A percentile compares a stretch with the other conserved stretches of the same genome.
phyloP scores from a whole-genome alignment of 2,888 invertebrate genomes.

The Thelaira solivaga region DNA sequence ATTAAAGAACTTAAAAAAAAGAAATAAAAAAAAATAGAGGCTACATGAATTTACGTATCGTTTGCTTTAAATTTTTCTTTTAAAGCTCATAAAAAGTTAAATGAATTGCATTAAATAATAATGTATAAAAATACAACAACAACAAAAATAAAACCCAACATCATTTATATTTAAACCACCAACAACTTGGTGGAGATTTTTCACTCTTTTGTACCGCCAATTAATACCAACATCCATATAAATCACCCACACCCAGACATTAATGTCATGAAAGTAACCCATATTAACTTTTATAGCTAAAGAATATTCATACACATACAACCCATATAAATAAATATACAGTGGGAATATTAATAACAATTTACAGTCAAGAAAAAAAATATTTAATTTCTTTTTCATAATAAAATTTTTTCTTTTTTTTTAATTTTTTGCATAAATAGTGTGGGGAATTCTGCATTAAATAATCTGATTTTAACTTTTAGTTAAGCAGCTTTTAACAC shows the following conservation, averaged over 20 bases:
- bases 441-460: too few relatives aligned
- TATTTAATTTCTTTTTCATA: too few relatives aligned
- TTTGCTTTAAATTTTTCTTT: conserved; percentile 4
- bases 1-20: background rate
- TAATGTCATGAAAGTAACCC: background rate
- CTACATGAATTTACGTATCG: too few relatives aligned
- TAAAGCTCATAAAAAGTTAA: conserved; percentile 1
- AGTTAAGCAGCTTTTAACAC: too few relatives aligned
- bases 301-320: background rate
- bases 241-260: background rate
- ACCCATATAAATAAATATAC: background rate
- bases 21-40: too few relatives aligned
- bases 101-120: background rate
- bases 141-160: background rate
- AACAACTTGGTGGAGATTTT: background rate
- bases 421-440: too few relatives aligned
- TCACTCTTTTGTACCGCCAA: background rate
- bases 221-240: background rate
- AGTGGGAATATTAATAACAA: too few relatives aligned
- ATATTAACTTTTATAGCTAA: background rate
- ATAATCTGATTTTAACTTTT: too few relatives aligned
- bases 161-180: conserved; percentile 4
- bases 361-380: too few relatives aligned
- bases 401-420: too few relatives aligned
- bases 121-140: background rate